Evolutionary conservation across 2,797 vertebrate genomes (phyloP), one percentile per base, ranked within the genome.

Genomic region (Coranthus polyacanthus): DNA sequence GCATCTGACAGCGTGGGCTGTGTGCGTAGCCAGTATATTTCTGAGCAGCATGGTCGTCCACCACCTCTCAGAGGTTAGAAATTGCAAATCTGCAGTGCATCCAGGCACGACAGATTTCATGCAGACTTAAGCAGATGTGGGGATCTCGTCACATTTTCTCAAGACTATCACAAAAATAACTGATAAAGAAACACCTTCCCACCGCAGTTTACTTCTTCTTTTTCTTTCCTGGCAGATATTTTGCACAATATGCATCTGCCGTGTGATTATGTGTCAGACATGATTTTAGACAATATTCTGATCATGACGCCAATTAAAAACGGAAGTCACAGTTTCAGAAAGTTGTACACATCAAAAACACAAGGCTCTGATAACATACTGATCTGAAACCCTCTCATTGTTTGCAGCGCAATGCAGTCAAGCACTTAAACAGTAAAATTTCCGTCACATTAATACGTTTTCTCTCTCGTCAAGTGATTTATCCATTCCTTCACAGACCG

Each of bases 1-100:
- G 34, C 72, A 89, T 13, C 50, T 88, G 12, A 1, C 93, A 0
- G 87, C 88, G 2, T 97, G 96, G 96, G 4, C 26, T 0, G 12
- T 89, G 15, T 93, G 88, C 0, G 66, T 96, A 63, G 47, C 73
- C n/a, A 69, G 69, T 1, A 93, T 87, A 3, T 5, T 29, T 37
- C 75, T 89, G 53, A 87, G 92, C 0, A 36, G 72, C 0, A 0
- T 88, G 39, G 92, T 84, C 0, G 79, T 96, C 12, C 54, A 91
- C 68, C 12, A 38, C 41, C 78, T 94, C 46, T 90, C 90, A 0
- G 69, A 92, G 83, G 88, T 87, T 21, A 66, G 72, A 57, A 21
- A 10, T 1, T 20, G 16, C 4, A 39, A 15, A 37, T 7, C 18
- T 12, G 5, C 11, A 32, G 20, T 34, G 12, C 41, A 69, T 5